Evolutionary conservation across 2,797 vertebrate species (phyloP), one percentile per base, ranked within the genome.

Genomic region (Falco columbarius): DNA sequence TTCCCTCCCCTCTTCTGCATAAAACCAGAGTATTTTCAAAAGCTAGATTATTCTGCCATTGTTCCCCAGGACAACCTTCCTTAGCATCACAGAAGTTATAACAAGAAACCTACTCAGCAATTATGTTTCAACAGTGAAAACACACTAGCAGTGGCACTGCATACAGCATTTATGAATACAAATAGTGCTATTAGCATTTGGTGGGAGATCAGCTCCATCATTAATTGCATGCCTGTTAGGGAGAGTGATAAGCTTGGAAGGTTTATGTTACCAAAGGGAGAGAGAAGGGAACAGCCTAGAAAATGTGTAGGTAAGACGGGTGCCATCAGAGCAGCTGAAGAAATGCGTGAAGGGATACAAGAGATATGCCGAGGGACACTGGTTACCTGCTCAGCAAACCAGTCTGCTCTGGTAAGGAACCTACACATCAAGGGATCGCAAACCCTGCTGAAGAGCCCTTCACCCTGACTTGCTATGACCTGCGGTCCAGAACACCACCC

Each of bases 71-170:
- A 94, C 89, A 85, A 82, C 91, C 44, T 86, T 40, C 62, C 49
- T 75, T 6, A 84, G 89, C 91, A 92, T 61, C 74, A 20, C 74
- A 66, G 58, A 94, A 92, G 82, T 95, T 84, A 40, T 24, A 42
- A 73, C 54, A 51, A 97, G 96, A 96, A 97, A 95, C 96, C 84
- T 75, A 82, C 95, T 89, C 96, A 96, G 91, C 49, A 38, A 83
- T 79, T 27, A 4, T 4, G 66, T 52, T 12, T 24, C 8, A 46
- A 63, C 91, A 83, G 92, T n/a, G 92, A 61, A 93, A 96, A 87
- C 92, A 89, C 84, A 55, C 92, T 62, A 23, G 91, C 92, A 66
- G 90, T 22, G 40, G 93, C 75, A 84, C 82, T 87, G 89, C 93
- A 42, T 9, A 30, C 77, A 66, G 89, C 89, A 38, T 80, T 15